A percentile compares a stretch with the other conserved stretches of the same genome.
Conservation (phyloP, 2,797 vertebrate species). For the Taenioides sp. region DNA sequence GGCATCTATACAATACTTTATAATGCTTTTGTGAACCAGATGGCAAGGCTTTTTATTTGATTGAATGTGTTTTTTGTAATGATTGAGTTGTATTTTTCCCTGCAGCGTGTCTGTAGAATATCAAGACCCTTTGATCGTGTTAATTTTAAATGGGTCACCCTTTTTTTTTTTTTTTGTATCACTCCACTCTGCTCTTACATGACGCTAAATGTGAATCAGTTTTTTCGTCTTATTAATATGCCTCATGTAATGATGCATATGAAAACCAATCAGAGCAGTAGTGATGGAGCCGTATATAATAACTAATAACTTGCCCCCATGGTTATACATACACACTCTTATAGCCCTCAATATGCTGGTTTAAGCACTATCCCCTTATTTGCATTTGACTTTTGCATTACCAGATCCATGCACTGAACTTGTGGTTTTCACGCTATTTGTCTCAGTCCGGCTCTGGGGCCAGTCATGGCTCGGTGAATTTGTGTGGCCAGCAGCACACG, state of each 20-base stretch:
- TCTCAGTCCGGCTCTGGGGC: conserved; percentile 6
- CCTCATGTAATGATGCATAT: conserved; percentile 66
- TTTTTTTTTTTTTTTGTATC: neutral
- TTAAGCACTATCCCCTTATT: conserved; percentile 32
- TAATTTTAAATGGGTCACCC: neutral
- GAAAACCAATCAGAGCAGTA: conserved; percentile 71
- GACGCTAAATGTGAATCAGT: conserved; percentile 51
- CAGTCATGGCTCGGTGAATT: neutral
- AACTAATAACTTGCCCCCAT: conserved; percentile 58
- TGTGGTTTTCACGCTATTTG: neutral
- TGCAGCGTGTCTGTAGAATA: conserved; percentile 13
- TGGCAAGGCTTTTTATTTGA: conserved; percentile 17
- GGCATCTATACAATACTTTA: conserved; percentile 7
- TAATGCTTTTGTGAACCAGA: conserved; percentile 6
- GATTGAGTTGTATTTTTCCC: conserved; percentile 10
- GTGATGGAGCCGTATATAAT: conserved; percentile 20
- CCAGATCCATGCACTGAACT: neutral
- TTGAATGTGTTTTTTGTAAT: conserved; percentile 23
- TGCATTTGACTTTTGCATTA: conserved; percentile 8
- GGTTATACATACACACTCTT: conserved; percentile 23
- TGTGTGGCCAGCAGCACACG: neutral
- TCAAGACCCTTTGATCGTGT: conserved; percentile 20
- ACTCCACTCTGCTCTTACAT: conserved; percentile 15
- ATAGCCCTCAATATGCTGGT: conserved; percentile 41
- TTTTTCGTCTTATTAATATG: conserved; percentile 71